Conservation (phyloP, 2,888 invertebrate genomes). For the Heliothis peltigera region DNA sequence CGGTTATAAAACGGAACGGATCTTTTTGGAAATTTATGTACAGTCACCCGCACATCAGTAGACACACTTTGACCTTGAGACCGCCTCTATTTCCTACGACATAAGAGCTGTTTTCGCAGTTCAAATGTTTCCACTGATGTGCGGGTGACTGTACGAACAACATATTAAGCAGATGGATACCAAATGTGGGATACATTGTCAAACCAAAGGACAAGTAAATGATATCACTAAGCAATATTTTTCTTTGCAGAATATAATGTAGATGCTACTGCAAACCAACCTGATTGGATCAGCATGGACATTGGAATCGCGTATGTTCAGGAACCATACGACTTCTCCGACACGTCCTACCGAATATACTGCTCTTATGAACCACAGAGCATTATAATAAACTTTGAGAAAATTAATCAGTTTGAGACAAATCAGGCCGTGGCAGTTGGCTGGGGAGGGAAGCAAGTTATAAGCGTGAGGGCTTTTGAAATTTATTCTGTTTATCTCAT, state of each 20-base stretch:
- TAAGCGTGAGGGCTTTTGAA: slow-evolving; percentile 19
- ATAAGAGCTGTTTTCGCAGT: too few species aligned
- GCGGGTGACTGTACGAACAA: too few species aligned
- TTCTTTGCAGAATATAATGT: slow-evolving; percentile 40
- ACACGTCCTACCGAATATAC: slow-evolving; percentile 34
- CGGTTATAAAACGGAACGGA: too few species aligned
- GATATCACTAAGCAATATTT: not conserved
- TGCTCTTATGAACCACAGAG: slow-evolving; percentile 51
- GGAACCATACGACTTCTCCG: slow-evolving; percentile 50
- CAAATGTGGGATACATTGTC: not conserved
- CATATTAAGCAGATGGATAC: too few species aligned
- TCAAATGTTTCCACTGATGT: too few species aligned
- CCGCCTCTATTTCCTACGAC: too few species aligned
- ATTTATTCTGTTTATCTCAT: not conserved
- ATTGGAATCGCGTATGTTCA: slow-evolving; percentile 56
- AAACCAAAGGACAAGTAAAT: not conserved
- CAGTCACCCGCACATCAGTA: too few species aligned
- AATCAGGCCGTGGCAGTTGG: slow-evolving; percentile 24
- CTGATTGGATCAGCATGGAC: slow-evolving; percentile 40
- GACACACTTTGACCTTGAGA: too few species aligned
- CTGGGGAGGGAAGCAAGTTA: slow-evolving; percentile 18
- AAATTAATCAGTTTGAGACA: not conserved
- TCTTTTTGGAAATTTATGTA: too few species aligned
- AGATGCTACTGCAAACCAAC: slow-evolving; percentile 1
- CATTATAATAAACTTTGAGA: slow-evolving; percentile 43